Evolutionary conservation across 1,140 invertebrate species (phyloP).

Genomic region (Heliconius eleuchia): DNA sequence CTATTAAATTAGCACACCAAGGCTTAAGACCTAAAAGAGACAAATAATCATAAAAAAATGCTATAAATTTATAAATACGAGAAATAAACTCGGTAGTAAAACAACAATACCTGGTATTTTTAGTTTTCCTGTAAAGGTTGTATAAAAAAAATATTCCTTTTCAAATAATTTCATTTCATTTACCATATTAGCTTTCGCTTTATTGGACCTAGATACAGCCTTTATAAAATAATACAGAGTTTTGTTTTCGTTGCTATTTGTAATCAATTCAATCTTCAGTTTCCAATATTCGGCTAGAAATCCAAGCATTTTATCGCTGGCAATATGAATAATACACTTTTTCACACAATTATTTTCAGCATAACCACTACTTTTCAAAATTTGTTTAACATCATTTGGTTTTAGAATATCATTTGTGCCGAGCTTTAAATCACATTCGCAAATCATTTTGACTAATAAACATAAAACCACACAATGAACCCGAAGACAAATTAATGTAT

Average conservation of each 20-base stretch:
- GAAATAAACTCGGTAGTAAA: not conserved
- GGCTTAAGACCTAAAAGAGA: slow-evolving; percentile 55
- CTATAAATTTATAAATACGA: not conserved
- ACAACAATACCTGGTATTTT: slow-evolving; percentile 45
- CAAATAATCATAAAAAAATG: not conserved
- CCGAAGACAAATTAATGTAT: not conserved
- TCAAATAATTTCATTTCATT: slow-evolving; percentile 60
- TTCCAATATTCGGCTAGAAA: slow-evolving; percentile 70
- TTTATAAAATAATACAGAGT: slow-evolving; percentile 65
- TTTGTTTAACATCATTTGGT: slow-evolving; percentile 51
- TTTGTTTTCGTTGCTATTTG: slow-evolving; percentile 40
- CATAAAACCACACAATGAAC: not conserved
- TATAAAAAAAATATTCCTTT: slow-evolving; percentile 64
- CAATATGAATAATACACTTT: slow-evolving; percentile 50
- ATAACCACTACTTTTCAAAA: slow-evolving; percentile 47
- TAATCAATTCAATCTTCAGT: slow-evolving; percentile 49
- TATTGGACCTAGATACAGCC: slow-evolving; percentile 57
- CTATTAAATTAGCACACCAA: slow-evolving; percentile 61
- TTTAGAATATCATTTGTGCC: slow-evolving; percentile 44
- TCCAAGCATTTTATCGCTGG: slow-evolving; percentile 70
- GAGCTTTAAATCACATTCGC: not conserved
- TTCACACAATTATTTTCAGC: slow-evolving; percentile 38
- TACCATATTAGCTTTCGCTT: slow-evolving; percentile 65
- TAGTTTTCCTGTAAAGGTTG: slow-evolving; percentile 49
- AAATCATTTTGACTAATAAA: slow-evolving; percentile 11